A percentile compares a stretch with the other conserved stretches of the same genome.
phyloP scores from a whole-genome alignment of 2,888 invertebrate species.

The Vanessa cardui region DNA sequence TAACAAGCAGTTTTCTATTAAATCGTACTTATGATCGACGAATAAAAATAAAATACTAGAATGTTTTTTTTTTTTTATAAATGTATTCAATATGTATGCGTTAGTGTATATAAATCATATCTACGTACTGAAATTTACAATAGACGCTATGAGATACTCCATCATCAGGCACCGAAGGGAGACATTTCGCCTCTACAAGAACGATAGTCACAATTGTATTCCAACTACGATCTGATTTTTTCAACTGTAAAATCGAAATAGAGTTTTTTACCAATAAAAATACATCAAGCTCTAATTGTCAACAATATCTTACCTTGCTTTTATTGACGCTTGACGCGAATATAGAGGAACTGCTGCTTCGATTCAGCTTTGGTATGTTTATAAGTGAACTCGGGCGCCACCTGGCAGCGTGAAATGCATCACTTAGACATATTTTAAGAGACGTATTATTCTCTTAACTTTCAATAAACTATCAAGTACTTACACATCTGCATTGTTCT shows the following conservation, averaged over 20 bases:
- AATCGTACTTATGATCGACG: too few relatives aligned
- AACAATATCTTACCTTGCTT: not conserved
- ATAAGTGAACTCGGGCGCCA: conserved; percentile 54
- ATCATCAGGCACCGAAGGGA: conserved; percentile 62
- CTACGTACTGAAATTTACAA: conserved; percentile 65
- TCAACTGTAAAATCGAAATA: conserved; percentile 23
- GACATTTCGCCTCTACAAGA: conserved; percentile 64
- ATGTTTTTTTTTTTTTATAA: too few relatives aligned
- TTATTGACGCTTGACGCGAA: conserved; percentile 5
- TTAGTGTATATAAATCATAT: not conserved
- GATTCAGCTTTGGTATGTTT: conserved; percentile 25
- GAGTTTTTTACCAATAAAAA: not conserved
- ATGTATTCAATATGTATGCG: too few relatives aligned
- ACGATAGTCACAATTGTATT: conserved; percentile 62
- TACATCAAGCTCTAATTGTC: too few relatives aligned
- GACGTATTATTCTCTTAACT: too few relatives aligned
- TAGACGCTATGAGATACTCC: conserved; percentile 58
- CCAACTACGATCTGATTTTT: conserved; percentile 38
- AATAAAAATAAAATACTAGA: too few relatives aligned
- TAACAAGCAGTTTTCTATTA: too few relatives aligned
- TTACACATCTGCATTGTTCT: conserved; percentile 21
- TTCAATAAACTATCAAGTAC: conserved; percentile 10
- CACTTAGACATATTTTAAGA: not conserved
- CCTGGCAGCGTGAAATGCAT: conserved; percentile 42
- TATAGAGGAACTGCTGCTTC: conserved; percentile 24